Evolutionary conservation across 30 jellyfish, hydroid and myxozoan genomes (phyloP).

Genomic region (Sanderia malayensis): DNA sequence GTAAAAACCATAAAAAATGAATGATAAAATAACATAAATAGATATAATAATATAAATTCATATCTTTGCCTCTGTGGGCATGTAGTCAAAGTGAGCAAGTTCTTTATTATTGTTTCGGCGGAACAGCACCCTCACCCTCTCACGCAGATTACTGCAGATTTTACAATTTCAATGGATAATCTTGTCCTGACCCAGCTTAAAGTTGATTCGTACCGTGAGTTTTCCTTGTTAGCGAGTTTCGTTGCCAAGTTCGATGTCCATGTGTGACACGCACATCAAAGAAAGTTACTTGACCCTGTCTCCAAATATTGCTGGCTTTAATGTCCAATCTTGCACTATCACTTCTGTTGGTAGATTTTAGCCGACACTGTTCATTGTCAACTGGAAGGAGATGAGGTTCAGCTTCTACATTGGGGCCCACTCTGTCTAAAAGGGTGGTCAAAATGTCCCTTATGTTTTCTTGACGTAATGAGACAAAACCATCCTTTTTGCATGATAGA

Average conservation of each 20-base stretch:
- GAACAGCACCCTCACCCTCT: not conserved
- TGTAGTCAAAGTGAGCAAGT: conserved; percentile 7
- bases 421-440: conserved; percentile 6
- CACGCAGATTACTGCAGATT: not conserved
- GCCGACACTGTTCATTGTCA: conserved; percentile 12
- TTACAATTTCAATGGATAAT: not conserved
- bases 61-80: conserved; percentile 8
- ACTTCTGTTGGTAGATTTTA: conserved; percentile 15
- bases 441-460: conserved; percentile 14
- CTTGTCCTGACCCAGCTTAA: conserved; percentile 6
- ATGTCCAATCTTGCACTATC: conserved; percentile 16
- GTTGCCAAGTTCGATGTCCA: not conserved
- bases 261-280: conserved; percentile 27
- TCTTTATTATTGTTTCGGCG: conserved; percentile 2
- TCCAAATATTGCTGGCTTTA: conserved; percentile 19
- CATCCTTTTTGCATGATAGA: conserved; percentile 21
- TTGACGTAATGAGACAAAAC: conserved; percentile 13
- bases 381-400: conserved; percentile 20
- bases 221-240: not conserved
- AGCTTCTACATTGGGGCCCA: conserved; percentile 21
- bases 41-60: not conserved
- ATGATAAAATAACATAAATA: not conserved
- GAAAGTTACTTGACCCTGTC: conserved; percentile 22
- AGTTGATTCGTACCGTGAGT: conserved; percentile 1
- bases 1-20: not conserved